Evolutionary conservation across 2,888 invertebrate species (phyloP).

Genomic region (Malthinus seriepunctatus): DNA sequence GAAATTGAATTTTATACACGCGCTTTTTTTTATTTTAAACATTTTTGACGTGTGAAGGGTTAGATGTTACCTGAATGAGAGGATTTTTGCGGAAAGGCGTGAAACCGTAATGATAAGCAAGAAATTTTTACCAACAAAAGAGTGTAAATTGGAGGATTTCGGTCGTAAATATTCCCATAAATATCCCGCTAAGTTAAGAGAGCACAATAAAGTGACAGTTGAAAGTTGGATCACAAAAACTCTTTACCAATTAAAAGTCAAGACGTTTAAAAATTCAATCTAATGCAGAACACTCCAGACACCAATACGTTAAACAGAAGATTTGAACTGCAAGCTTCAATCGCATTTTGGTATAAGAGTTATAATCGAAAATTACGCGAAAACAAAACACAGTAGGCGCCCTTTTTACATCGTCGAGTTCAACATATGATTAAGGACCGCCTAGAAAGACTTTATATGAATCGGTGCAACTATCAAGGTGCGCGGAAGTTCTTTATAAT

Average conservation of each 20-base stretch:
- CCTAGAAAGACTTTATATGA: conserved; percentile 33
- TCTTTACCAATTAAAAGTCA: conserved; percentile 25
- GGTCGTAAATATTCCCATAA: conserved; percentile 24
- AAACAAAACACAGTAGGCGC: conserved; percentile 49
- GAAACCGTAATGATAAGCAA: conserved; percentile 30
- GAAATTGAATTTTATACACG: conserved; percentile 39
- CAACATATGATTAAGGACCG: conserved; percentile 52
- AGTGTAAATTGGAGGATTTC: conserved; percentile 14
- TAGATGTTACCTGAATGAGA: conserved; percentile 15
- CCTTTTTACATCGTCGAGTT: conserved; percentile 45
- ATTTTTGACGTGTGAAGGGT: conserved; percentile 29
- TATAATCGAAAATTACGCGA: conserved; percentile 34
- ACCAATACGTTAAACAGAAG: conserved; percentile 52
- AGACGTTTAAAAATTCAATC: conserved; percentile 14
- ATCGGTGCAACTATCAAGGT: conserved; percentile 48
- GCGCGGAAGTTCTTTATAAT: conserved; percentile 53
- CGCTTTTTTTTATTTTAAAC: conserved; percentile 34
- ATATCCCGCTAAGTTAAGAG: conserved; percentile 1
- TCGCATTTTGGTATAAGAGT: conserved; percentile 30
- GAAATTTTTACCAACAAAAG: conserved; percentile 19
- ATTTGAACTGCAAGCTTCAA: conserved; percentile 5
- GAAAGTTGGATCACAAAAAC: conserved; percentile 14
- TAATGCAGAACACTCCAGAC: conserved; percentile 37
- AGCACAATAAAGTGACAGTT: conserved; percentile 23
- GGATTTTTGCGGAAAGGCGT: conserved; percentile 19